Evolutionary conservation across 2,888 invertebrate genomes (phyloP), one percentile per base, ranked within the genome.

Genomic region (Drosophila parthenogenetica): DNA sequence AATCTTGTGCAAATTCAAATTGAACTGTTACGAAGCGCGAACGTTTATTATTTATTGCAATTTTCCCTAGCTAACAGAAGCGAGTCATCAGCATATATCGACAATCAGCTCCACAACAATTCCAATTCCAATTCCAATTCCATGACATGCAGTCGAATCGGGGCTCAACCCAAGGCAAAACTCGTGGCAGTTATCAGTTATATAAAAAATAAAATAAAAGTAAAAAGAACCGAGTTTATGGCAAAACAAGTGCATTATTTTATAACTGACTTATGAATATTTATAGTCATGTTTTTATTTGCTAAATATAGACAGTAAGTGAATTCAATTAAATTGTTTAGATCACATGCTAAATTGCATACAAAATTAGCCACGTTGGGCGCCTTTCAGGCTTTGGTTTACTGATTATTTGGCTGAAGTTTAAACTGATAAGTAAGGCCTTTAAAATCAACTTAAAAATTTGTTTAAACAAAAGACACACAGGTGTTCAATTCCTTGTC

Each of bases 1-100:
- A 49, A 58, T 71, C 40, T 49, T 17, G 49, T 4, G 39, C 22
- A 35, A 25, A 17, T 42, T 50, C 43, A 37, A 58, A 70, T 45
- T 54, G 35, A 53, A 57, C 43, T 53, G 25, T 45, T 57, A 25
- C 57, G 37, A 61, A 13, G 35, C 43, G 35, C 39, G 40, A 53
- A 40, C 42, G 49, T 51, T 42, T 58, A 64, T 64, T 58, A 35
- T 48, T 49, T 57, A 62, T 57, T 42, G 51, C n/a, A 53, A 48
- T 17, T 72, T 72, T 55, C 8, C 65, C 25, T 42, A 40, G 25
- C 43, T 53, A 5, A 5, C 22, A 22, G 22, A 5, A 22, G 22
- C 57, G 39, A 62, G 55, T 39, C 61, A 48, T 39, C 61, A 48
- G 25, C 32, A 55, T 35, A 55, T 35, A 49, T 54, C 17, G 53